Percentiles rank a stretch among this genome's conserved stretches.
phyloP scores from a whole-genome alignment of 2,113 vertebrate genomes.

The Aphyosemion australe region DNA sequence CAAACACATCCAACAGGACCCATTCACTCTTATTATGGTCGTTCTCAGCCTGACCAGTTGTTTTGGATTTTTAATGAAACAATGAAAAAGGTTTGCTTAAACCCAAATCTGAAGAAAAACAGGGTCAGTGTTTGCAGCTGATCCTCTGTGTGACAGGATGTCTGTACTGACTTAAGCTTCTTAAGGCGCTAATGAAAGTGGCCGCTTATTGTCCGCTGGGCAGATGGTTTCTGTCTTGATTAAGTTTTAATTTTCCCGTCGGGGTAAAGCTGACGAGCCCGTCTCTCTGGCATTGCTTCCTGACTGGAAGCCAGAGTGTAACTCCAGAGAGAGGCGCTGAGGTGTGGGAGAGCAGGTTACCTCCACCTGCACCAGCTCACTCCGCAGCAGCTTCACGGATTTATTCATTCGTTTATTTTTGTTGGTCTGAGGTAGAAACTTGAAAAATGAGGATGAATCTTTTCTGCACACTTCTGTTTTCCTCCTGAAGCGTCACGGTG shows the following conservation, averaged over 20 bases:
- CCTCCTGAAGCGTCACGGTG: not conserved
- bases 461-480: conserved; percentile 25
- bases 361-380: conserved; percentile 7
- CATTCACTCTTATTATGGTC: too few relatives aligned
- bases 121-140: conserved; percentile 2
- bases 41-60: too few relatives aligned
- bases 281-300: conserved; percentile 9
- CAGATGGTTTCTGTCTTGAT: conserved; percentile 82
- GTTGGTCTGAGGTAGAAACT: not conserved
- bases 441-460: conserved; percentile 12
- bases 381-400: not conserved
- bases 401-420: not conserved
- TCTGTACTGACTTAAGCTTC: conserved; percentile 71
- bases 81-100: not conserved
- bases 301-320: not conserved
- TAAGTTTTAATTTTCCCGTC: conserved; percentile 68
- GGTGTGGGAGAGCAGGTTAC: conserved; percentile 26
- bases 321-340: conserved; percentile 27
- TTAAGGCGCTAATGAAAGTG: conserved; percentile 76
- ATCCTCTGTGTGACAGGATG: conserved; percentile 39
- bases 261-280: conserved; percentile 37
- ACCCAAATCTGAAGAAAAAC: not conserved
- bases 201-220: conserved; percentile 64
- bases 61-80: too few relatives aligned
- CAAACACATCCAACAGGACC: too few relatives aligned